Evolutionary conservation across 2,888 invertebrate genomes (phyloP), one percentile per base, ranked within the genome.

Genomic region (Drosophila putrida): DNA sequence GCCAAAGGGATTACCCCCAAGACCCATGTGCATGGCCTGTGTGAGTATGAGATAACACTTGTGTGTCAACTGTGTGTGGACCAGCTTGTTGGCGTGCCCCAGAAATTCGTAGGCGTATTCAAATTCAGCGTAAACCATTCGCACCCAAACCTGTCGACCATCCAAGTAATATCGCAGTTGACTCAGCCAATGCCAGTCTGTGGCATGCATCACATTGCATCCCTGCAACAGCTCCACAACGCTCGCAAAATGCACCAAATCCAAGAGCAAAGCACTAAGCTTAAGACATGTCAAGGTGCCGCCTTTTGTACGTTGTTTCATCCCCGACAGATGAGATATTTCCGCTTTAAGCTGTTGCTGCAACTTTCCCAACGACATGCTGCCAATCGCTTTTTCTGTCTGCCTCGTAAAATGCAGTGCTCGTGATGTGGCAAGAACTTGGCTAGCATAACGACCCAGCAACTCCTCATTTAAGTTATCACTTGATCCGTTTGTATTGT

Each of bases 1-100:
- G 0, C 99, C 99, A 88, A 99, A 99, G 0, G 99, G 99, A 93
- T 99, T 99, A 8, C 99, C 99, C 63, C 99, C 99, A 80, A 99
- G 94, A 0, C 99, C 99, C 93, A 99, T 95, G 90, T 97, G 96
- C 95, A 99, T 96, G 3, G 98, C 97, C 95, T 99, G 99, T 8
- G 98, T 99, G 66, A 99, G 93, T 44, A 99, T 98, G 63, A 99
- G 94, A 93, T 99, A 99, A 91, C 99, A 99, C 91, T 98, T 97
- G 92, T 99, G 99, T 15, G 99, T 99, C 59, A 99, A 93, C 35
- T 97, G 97, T 0, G 99, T 99, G 89, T 98, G 96, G 6, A 99
- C 99, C 80, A 99, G 94, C 92, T 98, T 98, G 41, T 96, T 95
- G 2, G 97, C 96, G 92, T 98, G 98, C n/a, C 99, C 99, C 88